Percentiles rank a stretch among this genome's conserved stretches.
Conservation (phyloP, 2,888 invertebrate genomes). For the Aquatica leii region DNA sequence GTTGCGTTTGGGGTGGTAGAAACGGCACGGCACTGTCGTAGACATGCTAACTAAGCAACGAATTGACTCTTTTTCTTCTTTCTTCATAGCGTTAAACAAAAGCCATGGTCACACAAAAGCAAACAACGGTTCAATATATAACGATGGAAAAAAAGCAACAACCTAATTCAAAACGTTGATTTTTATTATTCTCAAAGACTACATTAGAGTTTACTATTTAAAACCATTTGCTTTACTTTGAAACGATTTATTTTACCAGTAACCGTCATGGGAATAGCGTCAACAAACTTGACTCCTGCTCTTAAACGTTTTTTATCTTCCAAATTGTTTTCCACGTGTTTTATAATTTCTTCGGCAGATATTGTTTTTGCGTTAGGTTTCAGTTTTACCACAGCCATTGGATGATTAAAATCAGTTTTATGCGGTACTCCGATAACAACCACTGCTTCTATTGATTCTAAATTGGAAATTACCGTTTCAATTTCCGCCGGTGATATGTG, state of each 20-base stretch:
- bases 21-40: no score
- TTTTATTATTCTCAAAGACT: no score
- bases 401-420: constrained; percentile 73
- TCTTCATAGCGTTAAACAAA: no score
- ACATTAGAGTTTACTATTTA: constrained; percentile 5
- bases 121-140: no score
- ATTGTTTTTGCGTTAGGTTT: constrained; percentile 22
- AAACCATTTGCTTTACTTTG: constrained; percentile 17
- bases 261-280: constrained; percentile 37
- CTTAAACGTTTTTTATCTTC: constrained; percentile 40
- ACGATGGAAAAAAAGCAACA: no score
- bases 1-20: no score
- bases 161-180: no score
- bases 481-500: constrained; percentile 79
- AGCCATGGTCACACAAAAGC: no score
- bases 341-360: constrained; percentile 39
- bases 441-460: constrained; percentile 77
- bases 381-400: constrained; percentile 69
- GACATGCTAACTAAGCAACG: no score
- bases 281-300: constrained; percentile 39
- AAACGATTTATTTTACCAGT: constrained; percentile 33
- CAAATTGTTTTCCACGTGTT: constrained; percentile 38
- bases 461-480: constrained; percentile 73
- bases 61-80: no score
- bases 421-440: constrained; percentile 82